A percentile compares a stretch with the other conserved stretches of the same genome.
phyloP scores from a whole-genome alignment of 1,140 invertebrate species.

The Portunus trituberculatus region DNA sequence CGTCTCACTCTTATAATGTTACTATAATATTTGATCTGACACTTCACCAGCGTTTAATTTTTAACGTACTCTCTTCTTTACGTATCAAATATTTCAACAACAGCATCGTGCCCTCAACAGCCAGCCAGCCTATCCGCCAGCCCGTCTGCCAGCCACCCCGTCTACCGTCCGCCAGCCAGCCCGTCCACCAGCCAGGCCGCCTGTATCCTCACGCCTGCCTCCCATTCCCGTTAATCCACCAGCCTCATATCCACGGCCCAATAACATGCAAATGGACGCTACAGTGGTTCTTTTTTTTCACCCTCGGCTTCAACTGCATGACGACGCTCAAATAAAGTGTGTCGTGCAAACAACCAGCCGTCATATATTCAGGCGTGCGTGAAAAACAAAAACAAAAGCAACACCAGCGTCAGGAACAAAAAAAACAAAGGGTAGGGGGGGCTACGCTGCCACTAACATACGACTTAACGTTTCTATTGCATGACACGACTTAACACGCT shows the following conservation, averaged over 20 bases:
- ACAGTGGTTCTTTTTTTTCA: background rate
- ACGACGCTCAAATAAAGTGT: background rate
- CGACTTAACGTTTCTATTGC: background rate
- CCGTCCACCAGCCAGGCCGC: background rate
- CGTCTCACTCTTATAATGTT: too few relatives aligned
- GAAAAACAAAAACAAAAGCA: background rate
- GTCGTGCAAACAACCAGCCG: background rate
- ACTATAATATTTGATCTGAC: too few relatives aligned
- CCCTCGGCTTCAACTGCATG: background rate
- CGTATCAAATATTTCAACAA: too few relatives aligned
- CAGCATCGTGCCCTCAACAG: too few relatives aligned
- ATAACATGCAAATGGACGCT: slow-evolving; percentile 17
- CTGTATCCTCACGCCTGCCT: background rate
- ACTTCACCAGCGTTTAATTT: too few relatives aligned
- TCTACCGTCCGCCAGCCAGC: background rate
- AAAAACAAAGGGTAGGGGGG: too few relatives aligned
- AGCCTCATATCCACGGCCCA: background rate
- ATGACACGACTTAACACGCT: background rate
- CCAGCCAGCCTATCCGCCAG: background rate
- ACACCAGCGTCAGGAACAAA: background rate
- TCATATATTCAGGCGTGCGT: background rate
- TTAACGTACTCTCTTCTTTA: too few relatives aligned
- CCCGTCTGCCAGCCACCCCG: background rate
- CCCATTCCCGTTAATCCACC: background rate
- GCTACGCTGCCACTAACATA: background rate